Conservation (phyloP, 2,797 vertebrate genomes). For the Spea hammondii region DNA sequence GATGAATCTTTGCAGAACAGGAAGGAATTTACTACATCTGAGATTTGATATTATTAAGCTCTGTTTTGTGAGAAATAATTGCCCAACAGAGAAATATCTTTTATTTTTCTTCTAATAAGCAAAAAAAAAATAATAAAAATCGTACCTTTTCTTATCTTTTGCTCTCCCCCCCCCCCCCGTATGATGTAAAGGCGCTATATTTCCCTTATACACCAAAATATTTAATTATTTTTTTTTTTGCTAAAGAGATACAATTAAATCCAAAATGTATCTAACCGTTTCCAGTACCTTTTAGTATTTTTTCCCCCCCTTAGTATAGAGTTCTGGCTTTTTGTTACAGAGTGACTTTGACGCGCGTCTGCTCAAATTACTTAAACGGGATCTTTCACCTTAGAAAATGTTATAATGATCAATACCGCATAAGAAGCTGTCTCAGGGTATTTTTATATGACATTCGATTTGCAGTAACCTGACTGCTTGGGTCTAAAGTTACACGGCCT, state of each 20-base stretch:
- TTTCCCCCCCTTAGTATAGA: too few relatives aligned
- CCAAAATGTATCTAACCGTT: not conserved
- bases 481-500: too few relatives aligned
- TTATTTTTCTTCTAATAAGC: conserved; percentile 23
- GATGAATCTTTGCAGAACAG: conserved; percentile 36
- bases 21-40: conserved; percentile 32
- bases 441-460: too few relatives aligned
- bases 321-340: too few relatives aligned
- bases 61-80: conserved; percentile 27
- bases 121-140: conserved; percentile 4
- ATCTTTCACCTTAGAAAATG: too few relatives aligned
- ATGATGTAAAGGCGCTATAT: not conserved
- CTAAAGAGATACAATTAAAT: not conserved
- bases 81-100: conserved; percentile 21
- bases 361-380: too few relatives aligned
- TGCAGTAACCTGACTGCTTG: too few relatives aligned
- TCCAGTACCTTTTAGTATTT: too few relatives aligned
- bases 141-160: not conserved
- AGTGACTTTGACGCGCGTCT: too few relatives aligned
- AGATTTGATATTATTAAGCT: conserved; percentile 32
- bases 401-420: too few relatives aligned
- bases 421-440: too few relatives aligned
- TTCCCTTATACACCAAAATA: not conserved
- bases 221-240: not conserved
- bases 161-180: too few relatives aligned